These are phyloP conservation scores for Setophaga petechia DNA, from an alignment of 2,113 vertebrate species.

Conservation along the genomic window DNA sequence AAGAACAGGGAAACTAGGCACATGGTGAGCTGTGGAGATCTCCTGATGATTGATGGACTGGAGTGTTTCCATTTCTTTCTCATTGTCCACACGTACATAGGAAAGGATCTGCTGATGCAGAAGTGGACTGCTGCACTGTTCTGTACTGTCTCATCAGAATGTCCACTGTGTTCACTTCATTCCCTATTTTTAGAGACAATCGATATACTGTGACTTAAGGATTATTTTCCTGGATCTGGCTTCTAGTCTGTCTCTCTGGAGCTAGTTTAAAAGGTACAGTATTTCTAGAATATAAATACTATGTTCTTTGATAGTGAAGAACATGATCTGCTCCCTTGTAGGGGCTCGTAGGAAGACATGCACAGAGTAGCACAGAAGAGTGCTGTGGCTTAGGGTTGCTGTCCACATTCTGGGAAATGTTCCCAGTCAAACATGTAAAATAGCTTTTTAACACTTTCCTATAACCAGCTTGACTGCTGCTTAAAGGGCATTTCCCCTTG, in stretches of 20 bases:
- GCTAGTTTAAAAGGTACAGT: constrained; percentile 55
- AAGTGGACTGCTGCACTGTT: constrained; percentile 18
- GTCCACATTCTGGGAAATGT: constrained; percentile 23
- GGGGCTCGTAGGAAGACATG: constrained; percentile 1
- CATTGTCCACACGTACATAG: not conserved
- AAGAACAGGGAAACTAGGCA: not conserved
- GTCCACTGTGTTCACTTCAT: constrained; percentile 43
- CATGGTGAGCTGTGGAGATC: not conserved
- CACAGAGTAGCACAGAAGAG: constrained; percentile 14
- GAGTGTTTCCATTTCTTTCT: constrained; percentile 26
- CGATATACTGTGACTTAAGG: constrained; percentile 65
- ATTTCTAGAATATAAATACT: constrained; percentile 45
- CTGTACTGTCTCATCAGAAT: constrained; percentile 36
- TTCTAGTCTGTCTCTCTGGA: constrained; percentile 52
- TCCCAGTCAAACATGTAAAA: constrained; percentile 54
- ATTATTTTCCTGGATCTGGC: constrained; percentile 44
- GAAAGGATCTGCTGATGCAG: not conserved
- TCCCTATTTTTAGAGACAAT: constrained; percentile 65
- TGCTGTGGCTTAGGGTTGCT: constrained; percentile 41
- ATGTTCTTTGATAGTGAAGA: constrained; percentile 42
- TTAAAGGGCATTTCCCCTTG: constrained; percentile 34
- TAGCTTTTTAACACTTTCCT: constrained; percentile 62
- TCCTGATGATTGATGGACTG: not conserved
- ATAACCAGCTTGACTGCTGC: constrained; percentile 53
- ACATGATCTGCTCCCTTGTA: constrained; percentile 39